Base-by-base conservation (phyloP, 2,797 vertebrate genomes). In the Gouania willdenowi region DNA sequence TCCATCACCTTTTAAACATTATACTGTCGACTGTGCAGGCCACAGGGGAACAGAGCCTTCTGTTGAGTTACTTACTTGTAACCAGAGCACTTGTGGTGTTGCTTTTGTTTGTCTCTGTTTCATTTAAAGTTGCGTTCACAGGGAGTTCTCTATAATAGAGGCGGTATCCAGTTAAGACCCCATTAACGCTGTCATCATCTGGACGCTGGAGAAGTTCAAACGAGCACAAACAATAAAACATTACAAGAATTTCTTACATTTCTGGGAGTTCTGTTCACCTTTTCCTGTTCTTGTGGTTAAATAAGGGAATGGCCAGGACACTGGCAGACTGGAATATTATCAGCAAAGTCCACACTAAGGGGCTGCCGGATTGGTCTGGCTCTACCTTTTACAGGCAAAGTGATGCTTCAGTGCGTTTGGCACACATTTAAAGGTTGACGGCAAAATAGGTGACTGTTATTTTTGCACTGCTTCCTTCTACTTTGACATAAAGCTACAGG, bases 61-160 rank as follows among this genome's bases (percentile, higher is more conserved):
- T 7, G 23, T 24, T 30, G 21, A 5, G 9, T 15, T 40, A 55
- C 84, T 86, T 72, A 95, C 93, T 75, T 54, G 89, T 75, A 55
- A 92, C 83, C 29, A 91, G 84, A 9, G 88, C 77, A 38, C 86
- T 81, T 2, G 91, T 83, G 0, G 71, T 87, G 42, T 81, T 89
- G 43, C 58, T 88, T 56, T 75, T 86, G 24, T 81, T 68, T 0
- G 15, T 71, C 64, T 87, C 87, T 0, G 68, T 64, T 1, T 81
- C 17, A 3, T 39, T 21, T 15, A n/a, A 41, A 6, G 22, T 33
- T 33, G 15, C 25, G 1, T 79, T 57, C 49, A 67, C 19, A 0
- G 83, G 89, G 56, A 97, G 84, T 75, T 96, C 93, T 3, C 91
- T 83, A 53, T 97, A 98, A 83, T 97, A 98, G 48, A 98, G 90